These are phyloP conservation scores for Drosophila orosa DNA, from an alignment of 1,140 invertebrate species.

Conservation along the genomic window DNA sequence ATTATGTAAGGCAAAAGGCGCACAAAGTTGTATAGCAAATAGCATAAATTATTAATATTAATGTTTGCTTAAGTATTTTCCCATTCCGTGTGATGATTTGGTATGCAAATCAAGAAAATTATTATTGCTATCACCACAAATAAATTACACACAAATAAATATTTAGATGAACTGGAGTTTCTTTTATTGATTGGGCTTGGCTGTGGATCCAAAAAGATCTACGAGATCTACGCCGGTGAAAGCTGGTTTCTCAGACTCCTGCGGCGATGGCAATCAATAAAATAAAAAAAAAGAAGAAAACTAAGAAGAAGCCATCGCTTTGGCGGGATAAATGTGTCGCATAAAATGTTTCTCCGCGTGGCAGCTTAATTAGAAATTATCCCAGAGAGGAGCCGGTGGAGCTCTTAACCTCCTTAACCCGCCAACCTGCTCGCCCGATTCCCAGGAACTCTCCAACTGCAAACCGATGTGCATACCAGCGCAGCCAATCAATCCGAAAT, in stretches of 20 bases:
- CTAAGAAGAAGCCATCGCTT: slow-evolving; percentile 12
- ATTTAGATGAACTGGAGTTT: slow-evolving; percentile 67
- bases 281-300: neutral
- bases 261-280: slow-evolving; percentile 58
- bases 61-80: slow-evolving; percentile 43
- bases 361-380: slow-evolving; percentile 51
- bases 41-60: slow-evolving; percentile 77
- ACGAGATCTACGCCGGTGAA: slow-evolving; percentile 35
- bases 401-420: slow-evolving; percentile 36
- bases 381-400: slow-evolving; percentile 19
- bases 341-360: slow-evolving; percentile 37
- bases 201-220: slow-evolving; percentile 27
- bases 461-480: slow-evolving; percentile 69
- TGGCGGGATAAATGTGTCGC: slow-evolving; percentile 35
- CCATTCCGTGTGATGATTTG: slow-evolving; percentile 49
- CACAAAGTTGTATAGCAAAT: slow-evolving; percentile 74
- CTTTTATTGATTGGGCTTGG: slow-evolving; percentile 43
- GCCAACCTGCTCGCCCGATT: slow-evolving; percentile 27
- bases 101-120: slow-evolving; percentile 76
- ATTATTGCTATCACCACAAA: slow-evolving; percentile 72
- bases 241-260: slow-evolving; percentile 49
- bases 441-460: slow-evolving; percentile 24
- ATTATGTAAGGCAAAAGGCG: slow-evolving; percentile 50
- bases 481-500: slow-evolving; percentile 79
- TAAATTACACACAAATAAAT: slow-evolving; percentile 73